Base-by-base conservation (phyloP, 2,113 vertebrate species). In the Ceyx melanurus region DNA sequence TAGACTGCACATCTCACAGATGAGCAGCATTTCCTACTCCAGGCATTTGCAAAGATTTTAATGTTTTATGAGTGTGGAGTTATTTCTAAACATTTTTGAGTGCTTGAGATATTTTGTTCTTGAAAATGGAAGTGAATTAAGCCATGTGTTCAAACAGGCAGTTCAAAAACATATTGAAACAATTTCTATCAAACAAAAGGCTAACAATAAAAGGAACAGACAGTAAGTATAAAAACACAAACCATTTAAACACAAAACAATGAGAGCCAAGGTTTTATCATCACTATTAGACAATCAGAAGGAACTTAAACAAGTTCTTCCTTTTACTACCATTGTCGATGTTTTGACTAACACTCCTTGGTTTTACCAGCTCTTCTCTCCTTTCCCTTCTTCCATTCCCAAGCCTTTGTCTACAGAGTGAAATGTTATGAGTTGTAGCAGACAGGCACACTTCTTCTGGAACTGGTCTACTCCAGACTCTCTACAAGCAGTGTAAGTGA, bases 121-220 rank as follows among this genome's bases (percentile, higher is more conserved):
- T 90, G 53, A 93, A 90, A 95, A 94, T 90, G 43, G 88, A 91
- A 92, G 73, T 31, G 82, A 91, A 88, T 81, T 83, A 83, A 81
- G 23, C 65, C 0, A 0, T 81, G 43, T 82, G 73, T 88, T 96
- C 86, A 84, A 88, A 83, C 42, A 77, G 40, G 72, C 90, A 50
- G 53, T 88, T 92, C 80, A 92, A 90, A 92, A 72, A 58, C 92
- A 91, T 75, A 72, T 64, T 96, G 79, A 95, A 96, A 77, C 35
- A 81, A 96, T 92, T 88, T 90, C 45, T 68, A 94, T 76, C 76
- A 84, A 83, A 86, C 43, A 90, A 92, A 96, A 90, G 61, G 10
- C 65, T 90, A 57, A 50, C 48, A 90, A 75, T 65, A 61, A 83
- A 92, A 81, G 54, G 53, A 78, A 71, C 68, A 84, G 29, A 37